Evolutionary conservation across 2,797 vertebrate genomes (phyloP).

Genomic region (Danio choprae): DNA sequence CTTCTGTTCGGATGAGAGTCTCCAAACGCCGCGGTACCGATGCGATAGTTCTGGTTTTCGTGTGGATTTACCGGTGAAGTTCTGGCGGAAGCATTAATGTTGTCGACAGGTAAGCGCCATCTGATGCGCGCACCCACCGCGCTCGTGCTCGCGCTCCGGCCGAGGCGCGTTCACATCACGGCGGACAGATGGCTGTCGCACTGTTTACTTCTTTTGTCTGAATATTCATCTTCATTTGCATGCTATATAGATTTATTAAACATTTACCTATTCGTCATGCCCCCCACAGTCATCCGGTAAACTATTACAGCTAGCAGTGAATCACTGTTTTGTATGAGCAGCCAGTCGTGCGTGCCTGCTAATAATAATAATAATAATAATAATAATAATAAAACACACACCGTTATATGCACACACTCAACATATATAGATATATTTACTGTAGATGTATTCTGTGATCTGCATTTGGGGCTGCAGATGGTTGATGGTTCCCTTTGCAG

Average conservation of each 20-base stretch:
- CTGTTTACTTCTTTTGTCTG: background rate
- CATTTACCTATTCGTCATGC: background rate
- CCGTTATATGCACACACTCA: background rate
- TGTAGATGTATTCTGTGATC: too few relatives aligned
- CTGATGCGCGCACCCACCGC: background rate
- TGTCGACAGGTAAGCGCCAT: constrained; percentile 59
- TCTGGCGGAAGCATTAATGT: constrained; percentile 55
- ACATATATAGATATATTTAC: background rate
- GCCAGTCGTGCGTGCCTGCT: background rate
- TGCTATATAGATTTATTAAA: background rate
- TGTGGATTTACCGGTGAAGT: background rate
- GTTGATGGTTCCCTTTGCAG: background rate
- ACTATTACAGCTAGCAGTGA: background rate
- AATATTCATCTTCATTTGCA: background rate
- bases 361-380: background rate
- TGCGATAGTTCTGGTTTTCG: background rate
- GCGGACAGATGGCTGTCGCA: background rate
- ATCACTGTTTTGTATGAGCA: background rate
- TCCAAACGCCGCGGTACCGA: background rate
- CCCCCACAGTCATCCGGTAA: background rate
- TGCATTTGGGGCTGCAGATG: background rate
- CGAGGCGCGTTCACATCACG: background rate
- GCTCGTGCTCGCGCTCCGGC: background rate
- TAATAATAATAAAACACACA: background rate
- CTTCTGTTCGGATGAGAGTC: constrained; percentile 40